Conservation (phyloP, 2,888 invertebrate genomes). For the Volucella zonaria region DNA sequence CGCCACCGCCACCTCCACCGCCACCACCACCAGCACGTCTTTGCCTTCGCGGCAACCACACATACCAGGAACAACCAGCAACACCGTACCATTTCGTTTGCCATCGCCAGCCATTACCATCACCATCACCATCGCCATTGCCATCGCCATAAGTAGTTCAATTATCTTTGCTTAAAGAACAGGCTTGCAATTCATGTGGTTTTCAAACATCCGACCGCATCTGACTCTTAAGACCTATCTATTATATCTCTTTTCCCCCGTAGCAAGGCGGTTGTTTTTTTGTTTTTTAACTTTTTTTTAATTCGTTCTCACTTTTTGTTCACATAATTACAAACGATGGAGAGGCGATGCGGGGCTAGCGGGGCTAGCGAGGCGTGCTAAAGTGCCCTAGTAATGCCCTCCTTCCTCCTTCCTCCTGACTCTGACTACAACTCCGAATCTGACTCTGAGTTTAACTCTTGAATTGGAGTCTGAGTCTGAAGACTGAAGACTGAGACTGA, state of each 20-base stretch:
- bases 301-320: constrained; percentile 68
- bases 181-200: constrained; percentile 66
- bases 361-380: constrained; percentile 53
- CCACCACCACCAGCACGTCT: too few species aligned
- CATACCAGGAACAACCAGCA: not conserved
- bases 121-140: constrained; percentile 22
- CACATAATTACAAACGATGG: constrained; percentile 65
- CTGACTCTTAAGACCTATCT: constrained; percentile 64
- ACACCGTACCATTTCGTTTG: not conserved
- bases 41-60: not conserved
- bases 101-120: not conserved
- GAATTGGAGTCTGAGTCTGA: too few species aligned
- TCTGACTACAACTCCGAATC: too few species aligned
- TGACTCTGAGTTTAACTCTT: too few species aligned
- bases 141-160: constrained; percentile 66
- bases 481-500: too few species aligned
- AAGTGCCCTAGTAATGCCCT: constrained; percentile 68
- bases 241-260: constrained; percentile 65
- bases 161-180: constrained; percentile 70
- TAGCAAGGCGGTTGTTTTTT: constrained; percentile 51
- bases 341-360: constrained; percentile 43
- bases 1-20: not conserved
- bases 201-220: constrained; percentile 68
- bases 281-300: constrained; percentile 24
- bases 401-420: not conserved